Base-by-base conservation (phyloP, 2,113 vertebrate genomes). In the Arizona elegans region DNA sequence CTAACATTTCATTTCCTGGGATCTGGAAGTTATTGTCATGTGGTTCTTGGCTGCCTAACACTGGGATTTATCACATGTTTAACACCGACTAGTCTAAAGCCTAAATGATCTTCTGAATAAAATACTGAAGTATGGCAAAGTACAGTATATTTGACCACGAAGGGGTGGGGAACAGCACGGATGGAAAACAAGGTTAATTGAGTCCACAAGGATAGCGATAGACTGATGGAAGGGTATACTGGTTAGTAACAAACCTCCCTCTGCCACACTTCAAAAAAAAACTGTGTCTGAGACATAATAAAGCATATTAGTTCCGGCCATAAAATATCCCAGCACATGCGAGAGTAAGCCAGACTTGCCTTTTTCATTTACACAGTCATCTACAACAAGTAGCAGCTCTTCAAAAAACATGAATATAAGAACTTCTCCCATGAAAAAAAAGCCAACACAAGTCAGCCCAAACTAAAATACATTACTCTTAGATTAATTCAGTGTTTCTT, bases 1-100 rank as follows among this genome's bases (percentile, higher is more conserved):
- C 87, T 94, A 92, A 81, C 75, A 62, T 75, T 91, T 90, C 2
- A 86, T 93, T 95, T 95, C 33, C 90, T 94, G 62, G 17, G 92
- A 87, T 54, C 38, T 29, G 15, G 65, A 47, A 13, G 26, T 55
- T 56, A 87, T 1, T 70, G 13, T 5, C 3, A 89, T 13, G 81
- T 2, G 0, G n/a, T 26, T 38, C 21, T 91, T 90, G 0, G 0
- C 47, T 89, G 81, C 75, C 90, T n/a, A 88, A 33, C 33, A 17
- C 3, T 29, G 3, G 0, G 50, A 0, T 19, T 87, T 59, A 29
- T 88, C 50, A 33, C 54, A 62, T 50, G 7, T 9, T 94, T 93
- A 62, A n/a, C 2, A 38, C 0, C 50, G 62, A 26, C 10, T 24
- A 87, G 2, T 90, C 26, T 88, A 58, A 86, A 85, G 54, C 50